Base-by-base conservation (phyloP, 2,113 vertebrate genomes). In the Stegostoma tigrinum region DNA sequence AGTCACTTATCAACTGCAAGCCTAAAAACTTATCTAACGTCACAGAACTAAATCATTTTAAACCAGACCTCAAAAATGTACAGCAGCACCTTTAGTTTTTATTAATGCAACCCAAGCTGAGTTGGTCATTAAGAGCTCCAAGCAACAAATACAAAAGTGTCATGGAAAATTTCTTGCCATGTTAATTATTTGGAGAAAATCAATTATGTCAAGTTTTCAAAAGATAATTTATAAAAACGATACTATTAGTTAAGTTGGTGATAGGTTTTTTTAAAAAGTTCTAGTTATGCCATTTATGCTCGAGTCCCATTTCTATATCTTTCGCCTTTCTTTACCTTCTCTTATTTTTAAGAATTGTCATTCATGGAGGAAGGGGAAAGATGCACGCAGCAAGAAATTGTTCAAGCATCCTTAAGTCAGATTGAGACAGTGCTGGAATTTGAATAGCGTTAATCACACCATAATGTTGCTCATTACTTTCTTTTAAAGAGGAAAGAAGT, bases 1-100 rank as follows among this genome's bases (percentile, higher is more conserved):
- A n/a, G n/a, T n/a, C n/a, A n/a, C n/a, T n/a, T 95, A 96, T 96
- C 96, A 95, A 95, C 78, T 75, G n/a, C 42, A 64, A 96, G 96
- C 94, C 72, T 95, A 96, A 89, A 95, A 95, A 94, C 94, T 45
- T 15, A 61, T 61, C 89, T n/a, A 30, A 90, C 52, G 5, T 80
- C 38, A 66, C 17, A 48, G 8, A 61, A 34, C 30, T 38, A 93
- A 90, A n/a, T n/a, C 0, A 19, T 67, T 66, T 93, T 7, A 93
- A 21, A 42, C 6, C 19, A 45, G 3, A 66, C 34, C 34, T 91
- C 17, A n/a, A 61, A 85, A 17, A 64, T n/a, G 14, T 64, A 64
- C 15, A 91, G 30, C 89, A 93, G 5, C 1, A 64, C 21, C 55
- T 61, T 64, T 66, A 21, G 19, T 61, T 38, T n/a, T 66, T 93